Evolutionary conservation across 1,140 invertebrate species (phyloP).

Genomic region (Heterodera schachtii): DNA sequence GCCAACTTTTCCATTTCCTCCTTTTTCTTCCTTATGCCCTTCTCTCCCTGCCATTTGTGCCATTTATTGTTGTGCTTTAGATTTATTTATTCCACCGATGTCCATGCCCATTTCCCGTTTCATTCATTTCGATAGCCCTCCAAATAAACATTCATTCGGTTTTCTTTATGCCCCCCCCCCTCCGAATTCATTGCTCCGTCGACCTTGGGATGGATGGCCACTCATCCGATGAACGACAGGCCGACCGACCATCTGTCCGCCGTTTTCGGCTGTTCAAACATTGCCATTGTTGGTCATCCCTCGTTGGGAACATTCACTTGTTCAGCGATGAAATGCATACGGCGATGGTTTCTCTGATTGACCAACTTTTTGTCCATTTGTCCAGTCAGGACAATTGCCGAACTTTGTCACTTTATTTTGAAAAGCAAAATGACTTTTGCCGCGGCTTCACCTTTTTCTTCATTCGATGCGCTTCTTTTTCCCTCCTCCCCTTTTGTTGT

Average conservation of each 20-base stretch:
- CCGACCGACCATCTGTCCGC: no score
- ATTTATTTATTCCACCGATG: no score
- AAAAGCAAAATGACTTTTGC: no score
- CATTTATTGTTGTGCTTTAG: neutral
- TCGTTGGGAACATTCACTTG: no score
- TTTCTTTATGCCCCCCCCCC: neutral
- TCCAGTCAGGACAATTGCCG: no score
- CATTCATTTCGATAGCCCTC: neutral
- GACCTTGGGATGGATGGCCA: slow-evolving; percentile 9
- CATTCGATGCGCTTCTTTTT: no score
- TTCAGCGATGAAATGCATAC: no score
- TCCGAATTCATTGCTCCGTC: neutral
- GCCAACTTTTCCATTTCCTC: neutral
- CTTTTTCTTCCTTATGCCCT: neutral
- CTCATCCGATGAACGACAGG: neutral
- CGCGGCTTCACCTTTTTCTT: no score
- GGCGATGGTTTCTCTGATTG: no score
- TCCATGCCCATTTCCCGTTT: neutral
- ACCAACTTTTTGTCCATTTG: no score
- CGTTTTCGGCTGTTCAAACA: neutral
- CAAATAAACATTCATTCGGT: neutral
- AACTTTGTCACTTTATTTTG: no score
- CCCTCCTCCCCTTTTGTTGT: no score
- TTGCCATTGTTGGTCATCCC: neutral
- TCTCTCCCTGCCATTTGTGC: neutral